phyloP scores from a whole-genome alignment of 2,888 invertebrate genomes.

The Catotricha subobsoleta region DNA sequence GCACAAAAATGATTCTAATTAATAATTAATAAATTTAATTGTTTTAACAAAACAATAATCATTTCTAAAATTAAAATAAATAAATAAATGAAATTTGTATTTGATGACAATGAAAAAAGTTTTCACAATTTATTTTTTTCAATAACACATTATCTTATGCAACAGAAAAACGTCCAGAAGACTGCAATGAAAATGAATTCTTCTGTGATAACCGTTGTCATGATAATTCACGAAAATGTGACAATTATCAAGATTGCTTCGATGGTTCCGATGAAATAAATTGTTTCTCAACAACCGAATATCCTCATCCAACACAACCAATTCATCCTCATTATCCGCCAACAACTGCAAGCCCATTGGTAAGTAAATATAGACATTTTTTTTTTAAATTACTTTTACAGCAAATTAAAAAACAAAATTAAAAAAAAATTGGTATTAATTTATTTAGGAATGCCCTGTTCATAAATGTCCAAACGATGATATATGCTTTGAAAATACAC shows the following conservation, averaged over 20 bases:
- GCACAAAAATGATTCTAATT: too few relatives aligned
- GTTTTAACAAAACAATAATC: too few relatives aligned
- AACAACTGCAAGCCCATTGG: neutral
- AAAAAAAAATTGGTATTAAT: neutral
- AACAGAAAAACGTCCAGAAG: conserved; percentile 14
- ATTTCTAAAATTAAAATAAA: too few relatives aligned
- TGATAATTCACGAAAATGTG: conserved; percentile 39
- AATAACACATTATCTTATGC: neutral
- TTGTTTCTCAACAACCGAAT: conserved; percentile 13
- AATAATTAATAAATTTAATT: too few relatives aligned
- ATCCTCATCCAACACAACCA: conserved; percentile 6
- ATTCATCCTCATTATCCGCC: neutral
- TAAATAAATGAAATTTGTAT: too few relatives aligned
- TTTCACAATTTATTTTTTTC: too few relatives aligned
- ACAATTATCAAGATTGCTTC: conserved; percentile 37
- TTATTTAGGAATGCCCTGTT: neutral
- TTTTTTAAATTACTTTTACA: neutral
- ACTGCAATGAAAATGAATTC: conserved; percentile 30
- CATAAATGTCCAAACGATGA: conserved; percentile 21
- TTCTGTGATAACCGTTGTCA: conserved; percentile 39
- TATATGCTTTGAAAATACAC: conserved; percentile 48
- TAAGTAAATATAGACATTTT: neutral
- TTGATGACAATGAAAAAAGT: too few relatives aligned
- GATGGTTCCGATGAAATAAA: conserved; percentile 42
- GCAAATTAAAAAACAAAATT: too few relatives aligned